Base-by-base conservation (phyloP, 2,113 vertebrate genomes). In the Xiphophorus couchianus region DNA sequence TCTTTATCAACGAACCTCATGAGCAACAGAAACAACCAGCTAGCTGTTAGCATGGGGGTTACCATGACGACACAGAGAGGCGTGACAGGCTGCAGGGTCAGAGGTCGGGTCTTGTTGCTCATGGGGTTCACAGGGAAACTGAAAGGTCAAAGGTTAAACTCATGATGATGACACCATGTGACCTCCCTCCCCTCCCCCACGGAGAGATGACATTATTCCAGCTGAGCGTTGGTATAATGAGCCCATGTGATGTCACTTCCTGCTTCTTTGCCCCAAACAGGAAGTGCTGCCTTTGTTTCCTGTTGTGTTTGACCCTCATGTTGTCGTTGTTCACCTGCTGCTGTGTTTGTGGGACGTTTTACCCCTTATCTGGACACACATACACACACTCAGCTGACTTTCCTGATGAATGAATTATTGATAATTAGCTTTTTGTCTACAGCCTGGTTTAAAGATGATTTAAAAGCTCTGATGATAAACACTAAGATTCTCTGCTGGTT, bases 141-240 rank as follows among this genome's bases (percentile, higher is more conserved):
- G 31, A 62, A 0, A 19, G 73, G 73, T 87, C 76, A 80, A 82
- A 84, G 76, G 69, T 84, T 78, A 81, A 76, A 83, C 44, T 63
- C 48, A 74, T 54, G 63, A 71, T 39, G 33, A 81, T 76, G 51
- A 68, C 73, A 63, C 51, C 62, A 69, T 62, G 62, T 74, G 51
- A 71, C 44, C 44, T 51, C 27, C 33, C 33, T 19, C 10, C 58
- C 51, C 29, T n/a, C 48, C 63, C 68, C 44, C 51, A 66, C 19
- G 33, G 35, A 62, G 68, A 77, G 66, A 42, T 19, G 77, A 27
- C 86, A 78, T 85, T 81, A 85, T 88, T 81, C 51, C 86, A 86
- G 78, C 81, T 48, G 4, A 58, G 37, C 54, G 81, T 9, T 86
- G 83, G 33, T 88, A 84, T 86, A 84, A 84, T 84, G 86, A 74